Evolutionary conservation across 1,140 invertebrate genomes (phyloP).

Genomic region (Cyphomyrmex costatus): DNA sequence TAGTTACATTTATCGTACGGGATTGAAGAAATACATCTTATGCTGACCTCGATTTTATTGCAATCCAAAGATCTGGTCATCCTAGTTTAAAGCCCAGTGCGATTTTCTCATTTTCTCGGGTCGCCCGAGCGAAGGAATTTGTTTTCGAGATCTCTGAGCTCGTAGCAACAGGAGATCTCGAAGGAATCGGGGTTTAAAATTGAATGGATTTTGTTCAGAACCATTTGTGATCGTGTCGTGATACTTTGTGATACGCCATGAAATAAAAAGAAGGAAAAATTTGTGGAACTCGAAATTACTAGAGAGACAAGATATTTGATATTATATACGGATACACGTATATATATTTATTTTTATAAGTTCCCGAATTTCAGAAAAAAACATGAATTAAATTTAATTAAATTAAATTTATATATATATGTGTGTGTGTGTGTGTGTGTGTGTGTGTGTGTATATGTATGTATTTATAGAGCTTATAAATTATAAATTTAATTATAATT

Average conservation of each 20-base stretch:
- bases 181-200: constrained; percentile 53
- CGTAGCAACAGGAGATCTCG: constrained; percentile 36
- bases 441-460: too few species aligned
- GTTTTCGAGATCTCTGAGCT: constrained; percentile 41
- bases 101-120: constrained; percentile 44
- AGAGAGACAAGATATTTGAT: background rate
- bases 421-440: too few species aligned
- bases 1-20: background rate
- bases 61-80: constrained; percentile 16
- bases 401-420: background rate
- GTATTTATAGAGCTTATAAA: background rate
- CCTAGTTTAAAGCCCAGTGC: constrained; percentile 17
- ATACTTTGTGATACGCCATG: background rate
- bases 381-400: background rate
- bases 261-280: constrained; percentile 6
- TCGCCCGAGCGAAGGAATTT: constrained; percentile 34
- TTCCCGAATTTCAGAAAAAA: background rate
- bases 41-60: constrained; percentile 4
- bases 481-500: constrained; percentile 4
- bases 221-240: constrained; percentile 30
- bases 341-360: background rate
- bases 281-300: background rate
- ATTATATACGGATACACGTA: too few species aligned
- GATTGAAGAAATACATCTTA: background rate
- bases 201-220: constrained; percentile 51